Base-by-base conservation (phyloP, 2,888 invertebrate genomes). In the Parelbella ahira region DNA sequence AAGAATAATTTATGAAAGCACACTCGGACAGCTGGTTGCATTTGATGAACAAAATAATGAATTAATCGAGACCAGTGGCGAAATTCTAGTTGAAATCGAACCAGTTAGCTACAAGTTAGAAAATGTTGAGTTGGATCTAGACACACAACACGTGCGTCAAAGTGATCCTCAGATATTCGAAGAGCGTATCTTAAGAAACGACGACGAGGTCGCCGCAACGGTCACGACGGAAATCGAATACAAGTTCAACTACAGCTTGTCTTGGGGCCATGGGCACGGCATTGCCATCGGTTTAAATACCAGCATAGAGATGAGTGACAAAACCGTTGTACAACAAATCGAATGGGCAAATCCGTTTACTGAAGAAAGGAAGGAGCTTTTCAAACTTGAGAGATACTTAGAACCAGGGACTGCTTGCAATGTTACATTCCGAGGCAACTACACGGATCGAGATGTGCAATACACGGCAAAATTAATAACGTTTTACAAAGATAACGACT, bases 381-480 rank as follows among this genome's bases (percentile, higher is more conserved):
- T 72, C 56, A 90, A 89, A 23, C 88, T 93, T 8, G 90, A 91
- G 62, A 89, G 92, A 46, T 90, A 89, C 59, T 76, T 96, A 41
- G 91, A 92, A 65, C 92, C 93, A 2, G 95, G 94, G 13, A 95
- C 95, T 0, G 94, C 92, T 1, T 91, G 94, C 34, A 95, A 96
- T 68, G 94, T 95, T 0, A 94, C 94, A 0, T 88, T 96, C 8
- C 88, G 87, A 36, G 95, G 93, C 1, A 93, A 93, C 61, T 89
- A 91, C 56, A 92, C 93, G 0, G 91, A 92, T 46, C 88, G 91
- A 37, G 94, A 95, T 54, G 90, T 92, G 0, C 93, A 93, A 15
- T 96, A 94, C 63, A 89, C 88, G 12, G 94, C 92, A 2, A 91
- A 90, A 45, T 78, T 96, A 24, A 90, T 91, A 33, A 92, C 94